Evolutionary conservation across 1,140 invertebrate species (phyloP), one percentile per base, ranked within the genome.

Genomic region (Neelides sp.): DNA sequence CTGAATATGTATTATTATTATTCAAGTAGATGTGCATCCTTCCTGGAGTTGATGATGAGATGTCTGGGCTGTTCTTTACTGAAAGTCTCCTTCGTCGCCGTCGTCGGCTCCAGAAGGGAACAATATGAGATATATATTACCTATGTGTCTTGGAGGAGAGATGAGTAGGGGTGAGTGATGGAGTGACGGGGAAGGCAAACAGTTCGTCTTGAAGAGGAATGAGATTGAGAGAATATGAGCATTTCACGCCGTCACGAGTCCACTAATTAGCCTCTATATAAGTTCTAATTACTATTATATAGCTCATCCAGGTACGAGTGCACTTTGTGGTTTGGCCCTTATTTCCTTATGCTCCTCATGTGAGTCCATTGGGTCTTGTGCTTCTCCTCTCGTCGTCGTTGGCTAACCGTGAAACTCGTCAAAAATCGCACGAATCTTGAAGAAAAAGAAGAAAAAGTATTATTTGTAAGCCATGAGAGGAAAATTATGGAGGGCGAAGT

Each of bases 181-280:
- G 36, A 39, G 36, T n/a, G 36, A 39, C 8, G 19, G 36, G 19
- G 36, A 39, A 17, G 17, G 15, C 5, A 17, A 39, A 48, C 7
- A 32, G n/a, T 32, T 7, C 7, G 28, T 32, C n/a, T 8, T 32
- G n/a, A 5, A 32, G n/a, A 32, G 28, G 7, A 8, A n/a, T 32
- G n/a, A n/a, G n/a, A n/a, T n/a, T n/a, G n/a, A n/a, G n/a, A n/a
- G n/a, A 39, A 4, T 7, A 19, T 7, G 15, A 4, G 5, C 35
- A 43, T 49, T 57, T 57, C 55, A 57, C 55, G 55, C 46, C 51
- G 47, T 57, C 55, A 53, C 55, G 55, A 57, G 49, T 53, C 17
- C 51, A 50, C 55, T 57, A 57, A 57, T 57, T 57, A 57, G 41
- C 32, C 36, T n/a, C n/a, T n/a, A 35, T 35, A 47, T 23, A 47